Base-by-base conservation (phyloP, 2,797 vertebrate species). In the Lepilemur ruficaudatus region DNA sequence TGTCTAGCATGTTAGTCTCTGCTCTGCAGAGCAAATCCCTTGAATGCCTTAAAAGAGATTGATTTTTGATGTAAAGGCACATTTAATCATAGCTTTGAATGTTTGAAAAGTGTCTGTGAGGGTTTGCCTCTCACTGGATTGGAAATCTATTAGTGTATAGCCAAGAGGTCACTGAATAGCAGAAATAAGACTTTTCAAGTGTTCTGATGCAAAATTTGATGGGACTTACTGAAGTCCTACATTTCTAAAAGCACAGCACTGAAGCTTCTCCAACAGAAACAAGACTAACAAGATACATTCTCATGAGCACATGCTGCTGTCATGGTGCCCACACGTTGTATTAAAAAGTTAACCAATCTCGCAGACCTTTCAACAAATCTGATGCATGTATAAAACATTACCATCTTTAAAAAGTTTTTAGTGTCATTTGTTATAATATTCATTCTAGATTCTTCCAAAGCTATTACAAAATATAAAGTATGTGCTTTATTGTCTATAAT, bases 11-110 rank as follows among this genome's bases (percentile, higher is more conserved):
- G 14, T 75, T 95, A 81, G 89, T 96, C 76, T 95, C 43, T 95
- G 72, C 72, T 97, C 67, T 94, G 46, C 52, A 89, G 91, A 97
- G 63, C 61, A 97, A 97, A 97, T 97, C 94, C 87, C 91, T 94
- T 82, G 87, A 92, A 97, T 97, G 86, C 86, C 85, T 97, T 95
- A 50, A 78, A 96, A 96, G 94, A 95, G 96, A 97, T 96, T 96
- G 95, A 93, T 97, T 98, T 98, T 97, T 97, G 87, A 97, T 97
- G 63, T 96, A 96, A 97, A 96, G 91, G 63, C 52, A 88, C 87
- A 93, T 98, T 97, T 96, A 97, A 97, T 97, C 95, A 97, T 90
- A 95, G 93, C 96, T 97, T 97, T 97, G 96, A 91, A 97, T 96
- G 79, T 97, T 17, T 95, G 84, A 88, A 97, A 97, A 97, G 94